Percentiles rank a stretch among this genome's conserved stretches.
phyloP scores from a whole-genome alignment of 2,888 invertebrate species.

The Ormyrus pomaceus region DNA sequence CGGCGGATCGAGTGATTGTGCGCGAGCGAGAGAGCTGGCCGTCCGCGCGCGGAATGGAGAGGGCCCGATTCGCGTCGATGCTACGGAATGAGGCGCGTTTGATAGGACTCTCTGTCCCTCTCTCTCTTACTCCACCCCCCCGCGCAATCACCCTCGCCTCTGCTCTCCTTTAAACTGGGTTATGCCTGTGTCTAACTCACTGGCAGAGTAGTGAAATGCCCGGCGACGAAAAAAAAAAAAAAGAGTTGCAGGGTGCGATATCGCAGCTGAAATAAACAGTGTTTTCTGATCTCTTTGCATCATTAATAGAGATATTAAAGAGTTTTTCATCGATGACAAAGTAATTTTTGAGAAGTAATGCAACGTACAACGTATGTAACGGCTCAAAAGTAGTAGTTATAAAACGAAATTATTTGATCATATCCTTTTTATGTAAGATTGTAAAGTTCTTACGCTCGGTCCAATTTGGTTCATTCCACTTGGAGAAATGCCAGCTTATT shows the following conservation, averaged over 20 bases:
- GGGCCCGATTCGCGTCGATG: constrained; percentile 19
- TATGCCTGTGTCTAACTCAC: background rate
- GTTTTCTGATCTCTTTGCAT: too few species aligned
- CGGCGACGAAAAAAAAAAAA: background rate
- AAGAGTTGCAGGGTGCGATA: background rate
- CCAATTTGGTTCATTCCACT: constrained; percentile 57
- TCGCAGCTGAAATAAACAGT: too few species aligned
- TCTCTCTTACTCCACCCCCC: too few species aligned
- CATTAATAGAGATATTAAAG: too few species aligned
- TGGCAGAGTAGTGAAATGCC: background rate
- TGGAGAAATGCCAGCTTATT: constrained; percentile 5
- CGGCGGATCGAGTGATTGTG: constrained; percentile 45
- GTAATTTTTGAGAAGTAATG: too few species aligned
- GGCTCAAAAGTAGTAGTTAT: too few species aligned
- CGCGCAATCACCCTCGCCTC: constrained; percentile 4
- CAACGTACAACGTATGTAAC: too few species aligned
- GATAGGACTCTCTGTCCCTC: too few species aligned
- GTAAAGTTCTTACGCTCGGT: constrained; percentile 38
- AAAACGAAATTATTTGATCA: too few species aligned
- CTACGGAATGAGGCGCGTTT: too few species aligned
- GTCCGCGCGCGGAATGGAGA: constrained; percentile 23
- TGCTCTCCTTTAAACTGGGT: constrained; percentile 19
- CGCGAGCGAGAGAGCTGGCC: constrained; percentile 36
- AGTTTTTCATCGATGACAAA: too few species aligned
- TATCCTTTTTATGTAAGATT: too few species aligned